These are phyloP conservation scores for Lepilemur ruficaudatus DNA, from an alignment of 2,797 vertebrate genomes.

Conservation along the genomic window DNA sequence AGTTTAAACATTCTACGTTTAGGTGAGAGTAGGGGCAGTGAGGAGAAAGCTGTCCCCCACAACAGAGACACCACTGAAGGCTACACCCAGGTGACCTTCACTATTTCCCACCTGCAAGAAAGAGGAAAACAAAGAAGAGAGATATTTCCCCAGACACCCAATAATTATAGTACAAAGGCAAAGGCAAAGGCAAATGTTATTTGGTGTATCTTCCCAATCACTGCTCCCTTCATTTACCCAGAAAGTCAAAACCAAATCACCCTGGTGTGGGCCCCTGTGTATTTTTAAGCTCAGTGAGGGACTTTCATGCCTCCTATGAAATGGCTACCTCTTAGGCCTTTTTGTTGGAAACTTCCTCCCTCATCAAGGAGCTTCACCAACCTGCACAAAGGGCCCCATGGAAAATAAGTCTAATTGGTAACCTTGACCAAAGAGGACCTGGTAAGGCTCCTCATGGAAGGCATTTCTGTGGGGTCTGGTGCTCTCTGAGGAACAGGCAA, in stretches of 20 bases:
- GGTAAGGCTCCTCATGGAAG: neutral
- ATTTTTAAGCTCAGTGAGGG: neutral
- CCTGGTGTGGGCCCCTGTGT: neutral
- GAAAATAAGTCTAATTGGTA: neutral
- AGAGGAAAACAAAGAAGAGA: neutral
- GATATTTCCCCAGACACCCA: neutral
- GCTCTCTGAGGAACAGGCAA: neutral
- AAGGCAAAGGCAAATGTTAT: neutral
- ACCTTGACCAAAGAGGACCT: neutral
- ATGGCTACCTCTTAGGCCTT: neutral
- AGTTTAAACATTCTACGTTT: neutral
- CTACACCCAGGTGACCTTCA: neutral
- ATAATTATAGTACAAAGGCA: neutral
- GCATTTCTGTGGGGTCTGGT: neutral
- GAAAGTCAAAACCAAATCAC: neutral
- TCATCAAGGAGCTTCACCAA: neutral
- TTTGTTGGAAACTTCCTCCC: neutral
- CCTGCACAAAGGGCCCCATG: neutral
- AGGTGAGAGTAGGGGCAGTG: accelerated
- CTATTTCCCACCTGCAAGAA: neutral
- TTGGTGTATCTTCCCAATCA: neutral
- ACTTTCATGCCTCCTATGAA: neutral
- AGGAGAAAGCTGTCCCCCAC: neutral
- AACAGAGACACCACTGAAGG: neutral
- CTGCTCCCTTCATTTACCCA: neutral